Conservation (phyloP, 37 sponge, comb jelly and placozoan genomes). For the Crambe crambe region DNA sequence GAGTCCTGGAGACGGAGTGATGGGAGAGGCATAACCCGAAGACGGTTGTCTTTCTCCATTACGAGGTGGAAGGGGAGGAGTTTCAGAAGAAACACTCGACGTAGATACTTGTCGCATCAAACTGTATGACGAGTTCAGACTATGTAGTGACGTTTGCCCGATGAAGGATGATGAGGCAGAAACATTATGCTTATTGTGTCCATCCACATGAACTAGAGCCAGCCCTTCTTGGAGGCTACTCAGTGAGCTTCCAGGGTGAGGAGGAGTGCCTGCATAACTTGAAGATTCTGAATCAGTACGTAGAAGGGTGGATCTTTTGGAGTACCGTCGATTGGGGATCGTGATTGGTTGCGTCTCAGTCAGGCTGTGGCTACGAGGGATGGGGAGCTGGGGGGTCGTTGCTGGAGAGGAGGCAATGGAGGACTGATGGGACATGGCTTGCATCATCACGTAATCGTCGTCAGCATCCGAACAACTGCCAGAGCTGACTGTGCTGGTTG, state of each 20-base stretch:
- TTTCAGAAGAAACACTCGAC: neutral
- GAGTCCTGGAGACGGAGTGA: slow-evolving; percentile 25
- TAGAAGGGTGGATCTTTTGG: slow-evolving; percentile 10
- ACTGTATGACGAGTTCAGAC: neutral
- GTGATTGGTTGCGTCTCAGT: slow-evolving; percentile 24
- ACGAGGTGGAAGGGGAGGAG: neutral
- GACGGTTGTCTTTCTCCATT: neutral
- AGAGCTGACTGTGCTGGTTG: neutral
- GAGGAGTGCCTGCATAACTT: neutral
- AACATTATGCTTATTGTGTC: neutral
- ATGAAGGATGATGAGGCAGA: slow-evolving; percentile 1
- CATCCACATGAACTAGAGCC: neutral
- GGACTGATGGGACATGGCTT: neutral
- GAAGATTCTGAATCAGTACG: slow-evolving; percentile 29
- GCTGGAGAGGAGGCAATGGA: slow-evolving; percentile 1
- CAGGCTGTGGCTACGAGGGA: neutral
- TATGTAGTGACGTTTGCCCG: slow-evolving; percentile 12
- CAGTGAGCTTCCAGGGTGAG: slow-evolving; percentile 9
- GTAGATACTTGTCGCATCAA: neutral
- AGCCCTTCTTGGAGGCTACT: slow-evolving; percentile 1
- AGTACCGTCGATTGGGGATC: slow-evolving; percentile 19
- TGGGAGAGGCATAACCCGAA: slow-evolving; percentile 40
- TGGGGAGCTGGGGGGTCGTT: neutral
- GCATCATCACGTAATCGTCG: slow-evolving; percentile 57
- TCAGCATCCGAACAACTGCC: neutral